Base-by-base conservation (phyloP, 2,113 vertebrate species). In the Campylorhamphus procurvoides region DNA sequence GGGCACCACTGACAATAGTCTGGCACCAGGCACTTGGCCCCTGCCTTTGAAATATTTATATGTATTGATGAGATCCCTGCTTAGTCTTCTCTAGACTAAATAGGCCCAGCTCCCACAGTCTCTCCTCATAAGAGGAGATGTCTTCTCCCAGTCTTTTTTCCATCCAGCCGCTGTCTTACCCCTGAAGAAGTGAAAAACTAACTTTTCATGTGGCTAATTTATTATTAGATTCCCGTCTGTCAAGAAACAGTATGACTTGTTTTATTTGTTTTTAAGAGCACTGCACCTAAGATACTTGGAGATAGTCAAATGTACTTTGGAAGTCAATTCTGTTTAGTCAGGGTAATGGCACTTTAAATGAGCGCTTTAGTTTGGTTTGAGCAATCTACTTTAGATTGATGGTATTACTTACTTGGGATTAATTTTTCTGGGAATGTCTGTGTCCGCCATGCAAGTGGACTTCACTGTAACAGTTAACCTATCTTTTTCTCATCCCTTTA, bases 361-460 rank as follows among this genome's bases (percentile, higher is more conserved):
- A 74, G 14, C 18, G 35, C 29, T 29, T 72, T 75, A 17, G 14
- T 81, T 67, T 75, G 10, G 10, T 87, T 90, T 85, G 46, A 23
- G 5, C 46, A 17, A 18, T 47, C 35, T 42, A 10, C 35, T 55
- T 62, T 52, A 67, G 18, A 67, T 20, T 55, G 60, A 55, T 79
- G 53, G 6, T 35, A 33, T 94, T 83, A 55, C 31, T 78, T 59
- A 25, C 18, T 46, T 74, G 29, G 85, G 14, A 55, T 85, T 75
- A 42, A 39, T 92, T 90, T 82, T 90, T 23, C 4, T 53, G 13
- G 25, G 28, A 66, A 18, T 46, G 27, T 75, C 35, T 79, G 12
- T 58, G 17, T 68, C 35, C 6, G 29, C 12, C 0, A 0, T 84
- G 46, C 46, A 71, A 31, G 9, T 71, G 27, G 15, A 44, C 9